Evolutionary conservation across 2,113 vertebrate genomes (phyloP).

Genomic region (Oncorhynchus mykiss): DNA sequence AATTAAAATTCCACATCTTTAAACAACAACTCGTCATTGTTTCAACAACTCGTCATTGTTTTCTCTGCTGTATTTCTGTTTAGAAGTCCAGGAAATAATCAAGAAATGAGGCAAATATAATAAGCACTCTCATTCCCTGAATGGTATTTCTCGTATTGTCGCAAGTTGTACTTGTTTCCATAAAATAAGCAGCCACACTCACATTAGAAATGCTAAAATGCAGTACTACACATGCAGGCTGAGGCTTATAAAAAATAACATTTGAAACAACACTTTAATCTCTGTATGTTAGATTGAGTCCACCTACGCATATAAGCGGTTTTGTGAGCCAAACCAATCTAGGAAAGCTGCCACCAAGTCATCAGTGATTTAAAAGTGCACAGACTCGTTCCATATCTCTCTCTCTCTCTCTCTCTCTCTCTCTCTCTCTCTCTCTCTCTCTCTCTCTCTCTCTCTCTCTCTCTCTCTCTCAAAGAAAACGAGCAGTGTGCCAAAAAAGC

Average conservation of each 20-base stretch:
- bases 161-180: conserved; percentile 3
- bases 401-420: too few species aligned
- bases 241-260: background rate
- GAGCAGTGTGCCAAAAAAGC: background rate
- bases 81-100: background rate
- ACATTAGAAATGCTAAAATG: background rate
- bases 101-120: conserved; percentile 4
- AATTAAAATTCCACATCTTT: too few species aligned
- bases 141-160: background rate
- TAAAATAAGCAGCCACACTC: background rate
- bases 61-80: background rate
- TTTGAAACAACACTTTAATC: conserved; percentile 12
- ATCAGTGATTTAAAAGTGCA: conserved; percentile 7
- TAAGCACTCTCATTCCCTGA: conserved; percentile 2
- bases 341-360: conserved; percentile 3
- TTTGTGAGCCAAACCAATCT: background rate
- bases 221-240: background rate
- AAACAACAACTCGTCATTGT: background rate
- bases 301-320: conserved; percentile 8
- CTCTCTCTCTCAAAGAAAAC: conserved; percentile 1
- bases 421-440: background rate
- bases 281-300: background rate
- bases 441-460: background rate
- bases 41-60: background rate
- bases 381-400: background rate